Percentiles rank a stretch among this genome's conserved stretches.
phyloP scores from a whole-genome alignment of 2,113 vertebrate genomes.

The Toxotes jaculatrix region DNA sequence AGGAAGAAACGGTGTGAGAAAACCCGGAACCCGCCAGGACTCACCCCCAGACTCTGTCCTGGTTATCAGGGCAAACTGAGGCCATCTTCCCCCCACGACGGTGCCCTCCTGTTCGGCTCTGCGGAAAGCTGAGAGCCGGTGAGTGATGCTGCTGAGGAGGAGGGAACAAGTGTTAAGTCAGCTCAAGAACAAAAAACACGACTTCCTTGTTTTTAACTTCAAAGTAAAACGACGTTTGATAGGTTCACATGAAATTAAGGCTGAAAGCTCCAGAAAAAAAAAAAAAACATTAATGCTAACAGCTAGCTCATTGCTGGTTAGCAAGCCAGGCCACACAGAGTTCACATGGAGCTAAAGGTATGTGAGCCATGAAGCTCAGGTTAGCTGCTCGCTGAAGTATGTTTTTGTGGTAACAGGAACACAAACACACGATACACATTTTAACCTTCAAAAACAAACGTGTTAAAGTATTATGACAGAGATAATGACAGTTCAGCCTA shows the following conservation, averaged over 20 bases:
- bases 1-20: not conserved
- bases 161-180: not conserved
- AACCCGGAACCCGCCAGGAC: slow-evolving; percentile 23
- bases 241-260: too few species aligned
- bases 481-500: not conserved
- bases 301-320: not conserved
- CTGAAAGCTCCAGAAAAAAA: too few species aligned
- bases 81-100: slow-evolving; percentile 36
- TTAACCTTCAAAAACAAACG: not conserved
- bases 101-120: slow-evolving; percentile 30
- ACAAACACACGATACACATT: not conserved
- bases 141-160: slow-evolving; percentile 43
- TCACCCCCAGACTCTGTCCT: slow-evolving; percentile 1
- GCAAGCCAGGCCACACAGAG: not conserved
- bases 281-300: not conserved
- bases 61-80: not conserved
- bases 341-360: not conserved
- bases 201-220: slow-evolving; percentile 36
- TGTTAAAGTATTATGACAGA: not conserved
- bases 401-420: not conserved
- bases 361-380: not conserved
- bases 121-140: slow-evolving; percentile 46
- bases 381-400: not conserved
- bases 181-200: fast-evolving
- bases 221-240: slow-evolving; percentile 37